Conservation (phyloP, 2,888 invertebrate species). For the Sabellastarte sp. region DNA sequence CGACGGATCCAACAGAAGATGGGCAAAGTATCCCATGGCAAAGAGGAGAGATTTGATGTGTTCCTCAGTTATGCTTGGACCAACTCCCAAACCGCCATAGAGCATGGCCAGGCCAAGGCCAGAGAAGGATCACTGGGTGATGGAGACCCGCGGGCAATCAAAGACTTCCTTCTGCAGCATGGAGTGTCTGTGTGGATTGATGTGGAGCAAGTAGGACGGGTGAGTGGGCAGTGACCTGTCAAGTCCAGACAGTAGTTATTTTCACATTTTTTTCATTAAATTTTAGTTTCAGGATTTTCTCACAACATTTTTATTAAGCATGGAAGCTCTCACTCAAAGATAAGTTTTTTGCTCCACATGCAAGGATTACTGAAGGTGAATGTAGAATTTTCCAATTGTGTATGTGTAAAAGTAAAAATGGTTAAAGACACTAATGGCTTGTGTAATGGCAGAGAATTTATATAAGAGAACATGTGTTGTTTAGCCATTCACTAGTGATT, state of each 20-base stretch:
- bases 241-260: no score
- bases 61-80: conserved; percentile 57
- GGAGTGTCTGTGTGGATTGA: conserved; percentile 54
- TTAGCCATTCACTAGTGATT: no score
- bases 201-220: conserved; percentile 49
- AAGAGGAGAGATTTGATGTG: conserved; percentile 18
- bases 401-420: no score
- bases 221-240: conserved; percentile 30
- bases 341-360: neutral
- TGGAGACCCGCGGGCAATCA: conserved; percentile 53
- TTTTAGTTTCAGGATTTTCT: no score
- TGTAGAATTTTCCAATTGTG: neutral
- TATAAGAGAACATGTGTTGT: no score
- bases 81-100: conserved; percentile 48
- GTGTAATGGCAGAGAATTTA: no score
- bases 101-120: conserved; percentile 35
- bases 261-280: no score
- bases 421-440: no score
- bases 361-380: neutral
- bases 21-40: neutral
- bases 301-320: no score
- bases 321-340: no score
- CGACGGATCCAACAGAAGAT: conserved; percentile 19
- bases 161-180: conserved; percentile 41
- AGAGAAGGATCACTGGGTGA: conserved; percentile 43